Evolutionary conservation across 2,888 invertebrate genomes (phyloP), one percentile per base, ranked within the genome.

Genomic region (Scelioninae gen. 1): DNA sequence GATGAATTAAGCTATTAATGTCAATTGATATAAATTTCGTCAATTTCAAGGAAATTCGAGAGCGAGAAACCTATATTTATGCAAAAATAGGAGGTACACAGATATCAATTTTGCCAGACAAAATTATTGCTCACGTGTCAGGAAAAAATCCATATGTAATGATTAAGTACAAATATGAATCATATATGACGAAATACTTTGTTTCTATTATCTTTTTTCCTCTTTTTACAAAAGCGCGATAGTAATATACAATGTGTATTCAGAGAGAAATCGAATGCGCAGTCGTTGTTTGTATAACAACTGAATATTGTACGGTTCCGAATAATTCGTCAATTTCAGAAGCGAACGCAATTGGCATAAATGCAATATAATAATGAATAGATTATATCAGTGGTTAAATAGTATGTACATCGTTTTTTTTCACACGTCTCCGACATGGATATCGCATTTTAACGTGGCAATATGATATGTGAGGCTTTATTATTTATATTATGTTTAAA

Each of bases 401-500:
- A 62, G 63, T 81, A 71, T 76, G 15, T 69, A 76, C 65, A 75
- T 71, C 47, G 31, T 56, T 75, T 23, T 31, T 51, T 74, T 65
- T 69, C 69, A 63, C 62, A 56, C 81, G 34, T 69, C 63, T 69
- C 51, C 45, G 65, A 69, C 45, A 58, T 47, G 55, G 32, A 56
- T 65, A 63, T 63, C 51, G 51, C 56, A 51, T 51, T 78, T 74
- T 58, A 55, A 74, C 62, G 51, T 60, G 69, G 69, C 47, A 75
- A 74, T 53, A 75, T 82, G 82, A 82, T 82, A 82, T 82, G 82
- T 82, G 78, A 69, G 69, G 58, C 55, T 82, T 74, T 74, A 66
- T 77, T n/a, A n/a, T n/a, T n/a, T n/a, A n/a, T n/a, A n/a, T n/a
- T 68, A 63, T 72, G 53, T 60, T 60, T 66, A 71, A 72, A 69